phyloP scores from a whole-genome alignment of 1,140 invertebrate species.

The Diorhabda sublineata region DNA sequence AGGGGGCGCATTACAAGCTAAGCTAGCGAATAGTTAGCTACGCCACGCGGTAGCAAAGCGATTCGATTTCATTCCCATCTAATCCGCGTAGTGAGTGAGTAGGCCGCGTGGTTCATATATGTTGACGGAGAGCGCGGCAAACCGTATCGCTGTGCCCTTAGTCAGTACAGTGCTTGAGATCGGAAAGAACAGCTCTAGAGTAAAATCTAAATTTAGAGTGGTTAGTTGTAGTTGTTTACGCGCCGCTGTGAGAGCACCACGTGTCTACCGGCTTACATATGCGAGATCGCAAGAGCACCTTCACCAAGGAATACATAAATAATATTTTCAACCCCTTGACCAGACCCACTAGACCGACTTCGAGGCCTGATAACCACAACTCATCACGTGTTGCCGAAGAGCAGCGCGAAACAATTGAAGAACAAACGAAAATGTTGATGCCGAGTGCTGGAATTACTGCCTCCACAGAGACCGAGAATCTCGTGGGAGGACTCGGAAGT shows the following conservation, averaged over 20 bases:
- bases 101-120: too few species aligned
- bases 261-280: slow-evolving; percentile 40
- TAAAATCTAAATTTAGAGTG: slow-evolving; percentile 35
- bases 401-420: slow-evolving; percentile 37
- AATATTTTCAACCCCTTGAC: slow-evolving; percentile 44
- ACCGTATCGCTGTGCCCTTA: too few species aligned
- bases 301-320: slow-evolving; percentile 47
- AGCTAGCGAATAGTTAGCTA: slow-evolving; percentile 6
- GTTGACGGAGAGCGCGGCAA: too few species aligned
- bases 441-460: slow-evolving; percentile 51
- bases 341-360: slow-evolving; percentile 35
- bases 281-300: slow-evolving; percentile 46
- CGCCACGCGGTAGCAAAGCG: too few species aligned
- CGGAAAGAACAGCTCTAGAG: too few species aligned
- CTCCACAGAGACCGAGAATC: slow-evolving; percentile 48
- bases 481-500: slow-evolving; percentile 47
- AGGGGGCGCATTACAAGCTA: slow-evolving; percentile 34
- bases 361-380: slow-evolving; percentile 27
- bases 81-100: too few species aligned
- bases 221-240: slow-evolving; percentile 18
- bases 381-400: slow-evolving; percentile 30
- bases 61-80: too few species aligned
- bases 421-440: slow-evolving; percentile 50
- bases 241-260: not conserved
- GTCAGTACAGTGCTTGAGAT: too few species aligned